Evolutionary conservation across 1,140 invertebrate species (phyloP).

Genomic region (Helicoverpa armigera): DNA sequence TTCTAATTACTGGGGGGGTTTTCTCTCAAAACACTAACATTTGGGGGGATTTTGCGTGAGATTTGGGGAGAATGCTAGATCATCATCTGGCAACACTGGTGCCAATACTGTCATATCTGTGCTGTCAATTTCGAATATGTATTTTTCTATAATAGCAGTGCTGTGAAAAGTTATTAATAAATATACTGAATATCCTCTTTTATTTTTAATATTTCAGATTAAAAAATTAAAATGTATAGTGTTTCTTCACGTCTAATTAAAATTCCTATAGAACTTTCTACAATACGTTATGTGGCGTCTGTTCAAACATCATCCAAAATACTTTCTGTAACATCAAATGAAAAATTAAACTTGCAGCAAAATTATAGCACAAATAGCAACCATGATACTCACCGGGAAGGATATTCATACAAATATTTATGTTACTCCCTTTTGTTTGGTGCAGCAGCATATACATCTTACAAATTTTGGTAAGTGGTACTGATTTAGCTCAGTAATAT

Average conservation of each 20-base stretch:
- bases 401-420: slow-evolving; percentile 66
- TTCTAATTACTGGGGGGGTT: no score
- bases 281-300: slow-evolving; percentile 60
- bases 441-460: slow-evolving; percentile 69
- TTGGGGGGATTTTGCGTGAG: no score
- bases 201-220: background rate
- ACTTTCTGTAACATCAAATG: slow-evolving; percentile 47
- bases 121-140: background rate
- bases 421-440: slow-evolving; percentile 71
- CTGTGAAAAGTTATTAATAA: slow-evolving; percentile 39
- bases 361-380: slow-evolving; percentile 58
- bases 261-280: slow-evolving; percentile 60
- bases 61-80: no score
- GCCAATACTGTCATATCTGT: no score
- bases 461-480: slow-evolving; percentile 73
- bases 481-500: background rate
- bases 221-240: slow-evolving; percentile 66
- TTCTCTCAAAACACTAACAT: no score
- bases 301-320: slow-evolving; percentile 52
- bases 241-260: slow-evolving; percentile 61
- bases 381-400: slow-evolving; percentile 48
- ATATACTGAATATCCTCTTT: background rate
- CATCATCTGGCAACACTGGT: no score
- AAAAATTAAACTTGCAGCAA: slow-evolving; percentile 47
- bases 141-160: background rate